phyloP scores from a whole-genome alignment of 1,140 invertebrate genomes.

The Drosophila novamexicana region DNA sequence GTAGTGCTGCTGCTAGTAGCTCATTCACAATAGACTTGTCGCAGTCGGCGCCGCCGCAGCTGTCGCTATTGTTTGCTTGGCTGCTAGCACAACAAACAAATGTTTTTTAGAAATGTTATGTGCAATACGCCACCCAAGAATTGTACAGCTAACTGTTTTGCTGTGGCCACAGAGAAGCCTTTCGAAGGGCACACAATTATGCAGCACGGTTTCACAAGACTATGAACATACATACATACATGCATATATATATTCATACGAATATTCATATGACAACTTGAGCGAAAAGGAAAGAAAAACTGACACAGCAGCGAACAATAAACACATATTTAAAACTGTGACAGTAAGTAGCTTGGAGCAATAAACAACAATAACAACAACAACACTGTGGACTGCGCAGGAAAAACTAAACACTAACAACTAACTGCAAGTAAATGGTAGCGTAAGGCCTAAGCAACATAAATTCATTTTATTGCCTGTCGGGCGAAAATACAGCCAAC shows the following conservation, averaged over 20 bases:
- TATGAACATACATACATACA: conserved; percentile 3
- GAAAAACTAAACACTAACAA: conserved; percentile 26
- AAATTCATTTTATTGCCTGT: conserved; percentile 37
- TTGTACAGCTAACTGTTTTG: conserved; percentile 28
- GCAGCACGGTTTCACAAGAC: conserved; percentile 20
- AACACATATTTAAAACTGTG: conserved; percentile 36
- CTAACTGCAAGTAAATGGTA: conserved; percentile 33
- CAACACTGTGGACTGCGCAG: conserved; percentile 18
- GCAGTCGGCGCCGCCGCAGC: conserved; percentile 47
- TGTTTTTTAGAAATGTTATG: conserved; percentile 49
- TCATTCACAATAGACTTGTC: conserved; percentile 61
- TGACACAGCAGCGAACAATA: conserved; percentile 46
- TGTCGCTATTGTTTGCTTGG: conserved; percentile 59
- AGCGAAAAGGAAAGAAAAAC: conserved; percentile 21
- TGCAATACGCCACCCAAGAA: conserved; percentile 7
- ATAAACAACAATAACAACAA: conserved; percentile 24
- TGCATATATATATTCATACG: not conserved
- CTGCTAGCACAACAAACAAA: conserved; percentile 42
- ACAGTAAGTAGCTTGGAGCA: conserved; percentile 59
- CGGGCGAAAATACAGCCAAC: conserved; percentile 26
- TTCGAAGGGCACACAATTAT: conserved; percentile 61
- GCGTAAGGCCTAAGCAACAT: conserved; percentile 28
- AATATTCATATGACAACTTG: conserved; percentile 14
- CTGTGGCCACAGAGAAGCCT: conserved; percentile 50
- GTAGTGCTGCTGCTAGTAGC: conserved; percentile 51